These are phyloP conservation scores for Sarcophaga bullata DNA, from an alignment of 1,140 invertebrate genomes.

Conservation along the genomic window DNA sequence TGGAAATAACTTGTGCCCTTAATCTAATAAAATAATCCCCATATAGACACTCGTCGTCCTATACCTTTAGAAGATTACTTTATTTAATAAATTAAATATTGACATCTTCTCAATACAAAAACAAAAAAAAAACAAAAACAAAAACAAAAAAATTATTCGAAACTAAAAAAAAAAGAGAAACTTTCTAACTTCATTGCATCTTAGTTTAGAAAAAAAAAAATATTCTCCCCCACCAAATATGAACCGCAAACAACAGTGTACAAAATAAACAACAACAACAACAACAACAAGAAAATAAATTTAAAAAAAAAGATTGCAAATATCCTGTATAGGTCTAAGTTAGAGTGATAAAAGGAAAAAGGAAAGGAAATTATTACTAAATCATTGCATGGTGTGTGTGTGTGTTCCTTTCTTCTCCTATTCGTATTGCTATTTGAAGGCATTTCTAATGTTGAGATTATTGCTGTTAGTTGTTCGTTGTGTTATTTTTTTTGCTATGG, in stretches of 20 bases:
- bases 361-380: not conserved
- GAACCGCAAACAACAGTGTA: not conserved
- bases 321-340: not conserved
- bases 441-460: not conserved
- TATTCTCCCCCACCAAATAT: not conserved
- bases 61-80: not conserved
- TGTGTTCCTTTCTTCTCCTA: not conserved
- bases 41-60: too few relatives aligned
- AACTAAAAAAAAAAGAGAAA: not conserved
- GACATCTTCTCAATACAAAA: not conserved
- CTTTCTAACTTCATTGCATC: not conserved
- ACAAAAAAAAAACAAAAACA: not conserved
- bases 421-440: not conserved
- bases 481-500: not conserved
- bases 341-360: not conserved
- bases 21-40: too few relatives aligned
- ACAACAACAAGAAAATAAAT: not conserved
- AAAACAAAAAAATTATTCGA: not conserved
- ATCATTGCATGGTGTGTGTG: not conserved
- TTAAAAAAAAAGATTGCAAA: not conserved
- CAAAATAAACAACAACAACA: not conserved
- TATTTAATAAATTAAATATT: conserved; percentile 17
- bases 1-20: too few relatives aligned
- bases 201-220: not conserved
- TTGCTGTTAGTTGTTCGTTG: not conserved